These are phyloP conservation scores for Sporophila hypoxantha DNA, from an alignment of 2,113 vertebrate species.

Conservation along the genomic window DNA sequence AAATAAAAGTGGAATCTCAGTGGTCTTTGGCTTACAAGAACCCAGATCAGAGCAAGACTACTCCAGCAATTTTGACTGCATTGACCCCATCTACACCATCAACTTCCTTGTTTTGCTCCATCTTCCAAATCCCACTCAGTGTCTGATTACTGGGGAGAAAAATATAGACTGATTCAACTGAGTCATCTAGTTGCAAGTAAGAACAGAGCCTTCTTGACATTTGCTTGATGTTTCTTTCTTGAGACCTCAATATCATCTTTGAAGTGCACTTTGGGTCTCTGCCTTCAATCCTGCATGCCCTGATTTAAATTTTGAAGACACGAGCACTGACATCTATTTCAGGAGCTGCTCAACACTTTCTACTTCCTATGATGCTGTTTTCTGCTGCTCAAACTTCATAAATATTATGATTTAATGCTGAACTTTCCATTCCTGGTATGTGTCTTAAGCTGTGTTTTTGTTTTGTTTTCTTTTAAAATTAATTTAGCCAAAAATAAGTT, in stretches of 20 bases:
- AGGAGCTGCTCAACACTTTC: not conserved
- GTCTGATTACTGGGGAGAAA: not conserved
- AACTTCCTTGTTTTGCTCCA: not conserved
- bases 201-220: not conserved
- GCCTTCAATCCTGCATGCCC: not conserved
- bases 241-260: accelerated
- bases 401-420: not conserved
- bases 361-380: not conserved
- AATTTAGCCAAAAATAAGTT: not conserved
- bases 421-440: not conserved
- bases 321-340: not conserved
- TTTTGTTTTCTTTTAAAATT: not conserved
- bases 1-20: not conserved
- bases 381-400: not conserved
- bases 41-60: not conserved
- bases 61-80: accelerated
- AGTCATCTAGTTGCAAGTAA: not conserved
- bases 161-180: not conserved
- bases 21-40: not conserved
- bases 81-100: not conserved
- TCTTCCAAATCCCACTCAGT: not conserved
- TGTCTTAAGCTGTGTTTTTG: not conserved
- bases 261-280: not conserved
- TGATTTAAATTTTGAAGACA: not conserved
- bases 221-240: not conserved